Percentiles rank a stretch among this genome's conserved stretches.
These are phyloP conservation scores for Tupaia tana DNA, from an alignment of 2,113 vertebrate species.

Conservation along the genomic window DNA sequence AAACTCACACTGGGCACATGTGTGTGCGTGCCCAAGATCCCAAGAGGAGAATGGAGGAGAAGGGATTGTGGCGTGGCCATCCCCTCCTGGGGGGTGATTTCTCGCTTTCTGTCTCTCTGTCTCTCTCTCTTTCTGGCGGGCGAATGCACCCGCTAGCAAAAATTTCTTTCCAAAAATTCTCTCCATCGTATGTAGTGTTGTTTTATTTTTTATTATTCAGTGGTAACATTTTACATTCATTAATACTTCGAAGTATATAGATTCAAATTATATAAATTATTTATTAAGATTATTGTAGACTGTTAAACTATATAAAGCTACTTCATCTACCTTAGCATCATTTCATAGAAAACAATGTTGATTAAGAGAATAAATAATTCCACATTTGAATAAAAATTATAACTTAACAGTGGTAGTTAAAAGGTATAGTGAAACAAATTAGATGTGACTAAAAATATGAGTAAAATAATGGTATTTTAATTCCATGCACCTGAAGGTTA, in stretches of 20 bases:
- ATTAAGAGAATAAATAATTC: not conserved
- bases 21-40: no score
- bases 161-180: no score
- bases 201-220: not conserved
- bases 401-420: not conserved
- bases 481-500: not conserved
- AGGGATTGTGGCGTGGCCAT: no score
- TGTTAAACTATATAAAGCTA: not conserved
- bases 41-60: no score
- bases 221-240: not conserved
- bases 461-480: constrained; percentile 25
- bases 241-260: not conserved
- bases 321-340: not conserved
- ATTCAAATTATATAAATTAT: not conserved
- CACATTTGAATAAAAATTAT: not conserved
- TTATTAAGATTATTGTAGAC: not conserved
- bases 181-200: not conserved
- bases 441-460: not conserved
- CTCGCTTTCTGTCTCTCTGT: no score
- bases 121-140: no score
- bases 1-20: no score
- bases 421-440: not conserved
- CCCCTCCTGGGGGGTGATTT: no score
- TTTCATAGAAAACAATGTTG: not conserved
- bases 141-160: no score